Conservation (phyloP, 2,888 invertebrate species). For the Merodon equestris region DNA sequence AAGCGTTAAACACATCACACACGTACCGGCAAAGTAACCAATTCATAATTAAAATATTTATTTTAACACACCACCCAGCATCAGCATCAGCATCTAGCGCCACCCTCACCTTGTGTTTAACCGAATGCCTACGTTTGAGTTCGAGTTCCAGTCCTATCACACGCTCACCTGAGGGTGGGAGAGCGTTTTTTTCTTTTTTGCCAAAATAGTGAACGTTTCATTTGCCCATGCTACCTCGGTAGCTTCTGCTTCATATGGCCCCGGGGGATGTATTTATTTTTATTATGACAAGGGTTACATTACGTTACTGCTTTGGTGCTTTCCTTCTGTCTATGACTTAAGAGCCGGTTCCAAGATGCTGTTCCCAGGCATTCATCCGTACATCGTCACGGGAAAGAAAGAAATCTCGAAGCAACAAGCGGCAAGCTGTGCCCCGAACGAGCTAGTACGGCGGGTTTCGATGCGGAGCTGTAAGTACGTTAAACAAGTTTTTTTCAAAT, state of each 20-base stretch:
- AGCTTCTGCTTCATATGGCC: not conserved
- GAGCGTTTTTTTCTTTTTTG: conserved; percentile 6
- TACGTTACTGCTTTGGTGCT: not conserved
- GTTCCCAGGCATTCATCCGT: conserved; percentile 1
- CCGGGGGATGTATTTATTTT: conserved; percentile 40
- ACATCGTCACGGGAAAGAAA: not conserved
- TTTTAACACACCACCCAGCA: conserved; percentile 25
- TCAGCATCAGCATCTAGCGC: not conserved
- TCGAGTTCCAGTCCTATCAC: no score
- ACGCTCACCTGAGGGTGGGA: conserved; percentile 8
- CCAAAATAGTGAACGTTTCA: conserved; percentile 24
- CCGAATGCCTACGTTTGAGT: no score
- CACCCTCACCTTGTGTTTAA: not conserved
- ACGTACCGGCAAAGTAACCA: conserved; percentile 37
- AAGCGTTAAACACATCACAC: conserved; percentile 29
- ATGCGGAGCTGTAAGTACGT: conserved; percentile 9
- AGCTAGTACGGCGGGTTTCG: conserved; percentile 4
- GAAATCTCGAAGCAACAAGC: conserved; percentile 27
- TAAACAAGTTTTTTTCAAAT: conserved; percentile 23
- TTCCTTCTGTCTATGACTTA: conserved; percentile 13
- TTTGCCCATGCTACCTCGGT: no score
- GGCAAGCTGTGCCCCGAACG: conserved; percentile 32
- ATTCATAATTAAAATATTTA: conserved; percentile 60
- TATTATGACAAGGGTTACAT: conserved; percentile 34
- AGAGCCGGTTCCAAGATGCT: conserved; percentile 3